Conservation (phyloP, 1,140 invertebrate genomes). For the Monochamus saltuarius region DNA sequence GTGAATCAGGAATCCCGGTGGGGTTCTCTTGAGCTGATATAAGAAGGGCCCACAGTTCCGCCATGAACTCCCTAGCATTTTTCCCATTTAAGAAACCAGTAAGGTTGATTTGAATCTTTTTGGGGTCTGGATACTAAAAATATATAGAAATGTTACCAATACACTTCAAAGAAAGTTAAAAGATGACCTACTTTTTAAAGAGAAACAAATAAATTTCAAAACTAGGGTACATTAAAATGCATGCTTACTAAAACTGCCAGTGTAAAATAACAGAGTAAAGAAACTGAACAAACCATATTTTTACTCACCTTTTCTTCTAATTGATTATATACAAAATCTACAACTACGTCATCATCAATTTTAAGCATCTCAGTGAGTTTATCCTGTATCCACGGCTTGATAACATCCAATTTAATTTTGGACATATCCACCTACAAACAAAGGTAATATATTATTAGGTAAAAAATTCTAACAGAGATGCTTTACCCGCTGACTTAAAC, state of each 20-base stretch:
- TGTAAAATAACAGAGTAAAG: too few relatives aligned
- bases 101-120: slow-evolving; percentile 99
- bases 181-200: too few relatives aligned
- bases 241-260: too few relatives aligned
- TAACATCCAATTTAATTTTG: slow-evolving; percentile 95
- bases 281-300: too few relatives aligned
- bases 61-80: slow-evolving; percentile 96
- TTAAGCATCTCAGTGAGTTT: slow-evolving; percentile 93
- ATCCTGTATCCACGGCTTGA: slow-evolving; percentile 98
- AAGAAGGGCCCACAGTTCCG: slow-evolving; percentile 93
- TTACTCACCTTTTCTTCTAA: slow-evolving; percentile 84
- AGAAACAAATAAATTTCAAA: too few relatives aligned
- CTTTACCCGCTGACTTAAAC: slow-evolving; percentile 81
- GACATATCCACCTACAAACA: slow-evolving; percentile 91
- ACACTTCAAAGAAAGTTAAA: neutral
- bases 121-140: slow-evolving; percentile 89
- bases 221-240: too few relatives aligned
- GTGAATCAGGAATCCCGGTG: slow-evolving; percentile 89
- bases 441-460: slow-evolving; percentile 17
- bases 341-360: slow-evolving; percentile 97
- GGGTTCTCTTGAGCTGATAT: slow-evolving; percentile 93
- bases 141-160: slow-evolving; percentile 2
- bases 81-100: slow-evolving; percentile 98
- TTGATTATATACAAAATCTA: slow-evolving; percentile 99
- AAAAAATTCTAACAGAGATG: slow-evolving; percentile 2